Percentiles rank a stretch among this genome's conserved stretches.
Evolutionary conservation across 2,888 invertebrate genomes (phyloP).

Genomic region (Cosmia trapezina): DNA sequence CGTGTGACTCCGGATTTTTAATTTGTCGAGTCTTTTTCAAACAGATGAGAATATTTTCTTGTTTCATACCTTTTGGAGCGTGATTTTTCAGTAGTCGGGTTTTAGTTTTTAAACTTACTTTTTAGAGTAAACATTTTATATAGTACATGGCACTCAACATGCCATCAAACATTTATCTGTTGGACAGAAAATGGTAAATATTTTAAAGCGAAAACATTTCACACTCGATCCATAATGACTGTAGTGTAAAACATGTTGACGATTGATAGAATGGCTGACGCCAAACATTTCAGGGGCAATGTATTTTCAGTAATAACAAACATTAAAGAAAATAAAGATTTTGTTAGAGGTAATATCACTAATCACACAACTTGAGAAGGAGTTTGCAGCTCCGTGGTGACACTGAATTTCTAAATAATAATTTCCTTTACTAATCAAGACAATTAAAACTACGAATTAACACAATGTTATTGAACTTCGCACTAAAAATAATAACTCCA

Average conservation of each 20-base stretch:
- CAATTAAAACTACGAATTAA: conserved; percentile 45
- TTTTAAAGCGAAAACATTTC: conserved; percentile 14
- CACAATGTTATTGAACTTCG: conserved; percentile 73
- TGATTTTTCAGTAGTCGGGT: too few species aligned
- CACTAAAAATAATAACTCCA: conserved; percentile 70
- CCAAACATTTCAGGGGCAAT: conserved; percentile 16
- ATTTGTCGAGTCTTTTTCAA: too few species aligned
- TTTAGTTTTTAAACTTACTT: too few species aligned
- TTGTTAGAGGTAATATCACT: too few species aligned
- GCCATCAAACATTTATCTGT: background rate
- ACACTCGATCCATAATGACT: conserved; percentile 22
- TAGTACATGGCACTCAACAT: background rate
- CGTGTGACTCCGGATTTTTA: too few species aligned
- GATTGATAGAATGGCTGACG: conserved; percentile 18
- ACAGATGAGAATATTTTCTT: too few species aligned
- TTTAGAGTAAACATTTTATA: background rate
- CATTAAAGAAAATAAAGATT: too few species aligned
- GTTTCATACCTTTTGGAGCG: too few species aligned
- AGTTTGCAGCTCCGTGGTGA: background rate
- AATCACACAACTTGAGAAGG: too few species aligned
- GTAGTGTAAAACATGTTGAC: conserved; percentile 1
- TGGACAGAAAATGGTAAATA: conserved; percentile 1
- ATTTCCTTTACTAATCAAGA: background rate
- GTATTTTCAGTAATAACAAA: conserved; percentile 22
- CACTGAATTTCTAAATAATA: background rate